Conservation (phyloP, 2,888 invertebrate species). For the Anaspis maculata region DNA sequence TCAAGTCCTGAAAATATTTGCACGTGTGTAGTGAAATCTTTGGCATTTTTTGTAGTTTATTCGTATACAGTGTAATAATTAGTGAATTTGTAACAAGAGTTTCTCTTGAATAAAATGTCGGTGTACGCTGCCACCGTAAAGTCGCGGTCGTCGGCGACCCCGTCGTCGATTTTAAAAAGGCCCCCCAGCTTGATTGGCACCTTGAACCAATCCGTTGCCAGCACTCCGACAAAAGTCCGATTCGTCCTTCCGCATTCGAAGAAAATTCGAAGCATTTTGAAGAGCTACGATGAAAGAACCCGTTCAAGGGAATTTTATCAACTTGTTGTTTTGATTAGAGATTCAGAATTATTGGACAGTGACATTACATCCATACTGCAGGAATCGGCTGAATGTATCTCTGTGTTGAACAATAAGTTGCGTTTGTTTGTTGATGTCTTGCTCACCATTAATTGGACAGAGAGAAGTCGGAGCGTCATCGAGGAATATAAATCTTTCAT, state of each 20-base stretch:
- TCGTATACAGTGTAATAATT: no score
- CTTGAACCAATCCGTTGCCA: conserved; percentile 10
- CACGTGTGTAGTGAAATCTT: no score
- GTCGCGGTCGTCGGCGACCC: conserved; percentile 12
- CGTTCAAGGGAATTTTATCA: conserved; percentile 45
- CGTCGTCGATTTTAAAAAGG: conserved; percentile 29
- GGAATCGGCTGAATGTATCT: conserved; percentile 50
- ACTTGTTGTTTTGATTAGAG: conserved; percentile 45
- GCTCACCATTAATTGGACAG: conserved; percentile 52
- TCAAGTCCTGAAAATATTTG: no score
- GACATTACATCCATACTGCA: conserved; percentile 49
- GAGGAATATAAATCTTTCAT: conserved; percentile 55
- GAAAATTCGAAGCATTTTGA: conserved; percentile 43
- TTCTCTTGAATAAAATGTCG: no score
- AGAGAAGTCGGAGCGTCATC: conserved; percentile 44
- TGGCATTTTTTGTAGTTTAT: no score
- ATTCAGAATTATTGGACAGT: conserved; percentile 47
- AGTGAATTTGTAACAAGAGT: no score
- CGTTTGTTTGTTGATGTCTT: conserved; percentile 53
- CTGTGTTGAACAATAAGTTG: conserved; percentile 50
- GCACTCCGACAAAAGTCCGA: conserved; percentile 30
- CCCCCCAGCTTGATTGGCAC: conserved; percentile 18
- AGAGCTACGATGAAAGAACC: conserved; percentile 38
- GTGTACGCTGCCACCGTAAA: no score
- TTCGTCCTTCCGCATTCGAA: conserved; percentile 44